phyloP scores from a whole-genome alignment of 2,113 vertebrate genomes.

The Podarcis muralis region DNA sequence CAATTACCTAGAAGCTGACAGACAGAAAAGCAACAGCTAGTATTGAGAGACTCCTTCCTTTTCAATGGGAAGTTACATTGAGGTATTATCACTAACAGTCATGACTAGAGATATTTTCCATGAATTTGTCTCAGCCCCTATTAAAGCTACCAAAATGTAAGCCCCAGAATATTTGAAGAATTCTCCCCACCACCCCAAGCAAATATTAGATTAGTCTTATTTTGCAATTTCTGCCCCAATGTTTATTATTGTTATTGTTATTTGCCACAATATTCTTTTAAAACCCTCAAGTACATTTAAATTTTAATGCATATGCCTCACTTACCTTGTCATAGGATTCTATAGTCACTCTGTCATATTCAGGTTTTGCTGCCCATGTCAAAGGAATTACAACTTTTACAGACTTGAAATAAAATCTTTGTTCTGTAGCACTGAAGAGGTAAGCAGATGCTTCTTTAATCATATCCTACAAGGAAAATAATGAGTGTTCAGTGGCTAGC shows the following conservation, averaged over 20 bases:
- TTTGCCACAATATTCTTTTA: neutral
- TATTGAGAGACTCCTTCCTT: too few species aligned
- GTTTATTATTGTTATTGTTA: too few species aligned
- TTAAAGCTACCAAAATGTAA: too few species aligned
- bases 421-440: constrained; percentile 69
- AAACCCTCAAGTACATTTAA: neutral
- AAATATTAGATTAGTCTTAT: neutral
- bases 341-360: constrained; percentile 62
- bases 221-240: neutral
- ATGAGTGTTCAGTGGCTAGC: too few species aligned
- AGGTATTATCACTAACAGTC: too few species aligned
- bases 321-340: constrained; percentile 77
- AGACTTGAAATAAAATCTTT: constrained; percentile 72
- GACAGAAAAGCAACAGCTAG: too few species aligned
- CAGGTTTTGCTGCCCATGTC: constrained; percentile 62
- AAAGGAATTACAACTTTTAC: constrained; percentile 77
- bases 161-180: too few species aligned
- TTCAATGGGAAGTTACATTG: too few species aligned
- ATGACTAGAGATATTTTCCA: too few species aligned
- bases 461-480: constrained; percentile 65
- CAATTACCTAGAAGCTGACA: too few species aligned
- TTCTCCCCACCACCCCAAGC: too few species aligned
- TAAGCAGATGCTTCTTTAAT: constrained; percentile 70
- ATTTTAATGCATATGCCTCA: neutral
- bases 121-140: too few species aligned